Base-by-base conservation (phyloP, 1,140 invertebrate species). In the Oreohelix idahoensis region DNA sequence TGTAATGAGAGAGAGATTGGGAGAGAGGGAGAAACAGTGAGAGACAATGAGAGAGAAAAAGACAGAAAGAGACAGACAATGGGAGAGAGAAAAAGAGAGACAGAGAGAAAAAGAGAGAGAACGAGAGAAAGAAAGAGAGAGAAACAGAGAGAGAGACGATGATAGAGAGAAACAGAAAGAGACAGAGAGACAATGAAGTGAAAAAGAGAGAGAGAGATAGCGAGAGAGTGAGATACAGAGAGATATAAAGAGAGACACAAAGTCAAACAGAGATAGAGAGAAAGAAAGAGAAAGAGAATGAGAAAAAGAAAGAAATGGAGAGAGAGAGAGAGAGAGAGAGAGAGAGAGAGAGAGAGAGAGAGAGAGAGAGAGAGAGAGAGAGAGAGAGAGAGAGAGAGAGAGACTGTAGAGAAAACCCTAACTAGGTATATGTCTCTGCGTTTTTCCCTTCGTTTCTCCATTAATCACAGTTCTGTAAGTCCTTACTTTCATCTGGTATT, bases 341-440 rank as follows among this genome's bases (percentile, higher is more conserved):
- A 49, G 38, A 75, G 10, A 75, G 39, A 49, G 38, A 75, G 42
- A 45, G 39, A 49, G 73, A 75, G n/a, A n/a, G 8, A 49, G 73
- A 75, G 73, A 29, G 39, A 75, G 73, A 75, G n/a, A 73, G 4
- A 73, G 71, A 35, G n/a, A 38, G 36, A 73, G 71, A 73, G 8
- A 73, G 71, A 42, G 35, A 42, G 71, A 10, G 36, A 42, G 8
- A 73, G 20, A 73, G 23, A 23, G 38, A 29, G 23, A 35, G 36
- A 73, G 32, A 73, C 38, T 8, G 32, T n/a, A 73, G 36, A 73
- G 38, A 73, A 29, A 38, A 23, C n/a, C n/a, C n/a, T n/a, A n/a
- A n/a, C n/a, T n/a, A n/a, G n/a, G n/a, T n/a, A n/a, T n/a, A n/a
- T n/a, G n/a, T n/a, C n/a, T n/a, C n/a, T n/a, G n/a, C n/a, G n/a